A percentile compares a stretch with the other conserved stretches of the same genome.
Evolutionary conservation across 1,140 invertebrate genomes (phyloP).

Genomic region (Drosophila hydei): DNA sequence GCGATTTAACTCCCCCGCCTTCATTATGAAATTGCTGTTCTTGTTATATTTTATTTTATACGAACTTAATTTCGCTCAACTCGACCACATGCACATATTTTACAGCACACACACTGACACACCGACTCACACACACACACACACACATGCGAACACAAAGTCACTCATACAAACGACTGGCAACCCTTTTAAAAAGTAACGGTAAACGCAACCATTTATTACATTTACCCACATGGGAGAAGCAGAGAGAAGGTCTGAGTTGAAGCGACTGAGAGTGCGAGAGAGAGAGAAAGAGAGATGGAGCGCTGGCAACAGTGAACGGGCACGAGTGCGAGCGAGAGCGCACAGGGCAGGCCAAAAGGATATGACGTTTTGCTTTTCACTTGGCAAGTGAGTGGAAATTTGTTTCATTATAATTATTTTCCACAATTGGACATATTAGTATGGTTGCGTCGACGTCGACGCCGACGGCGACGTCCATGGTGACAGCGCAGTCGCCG

Average conservation of each 20-base stretch:
- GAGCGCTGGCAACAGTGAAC: not conserved
- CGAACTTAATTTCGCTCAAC: constrained; percentile 76
- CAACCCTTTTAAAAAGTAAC: constrained; percentile 79
- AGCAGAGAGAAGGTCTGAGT: constrained; percentile 4
- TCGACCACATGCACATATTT: constrained; percentile 62
- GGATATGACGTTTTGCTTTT: constrained; percentile 81
- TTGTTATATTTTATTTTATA: constrained; percentile 75
- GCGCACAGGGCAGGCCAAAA: constrained; percentile 54
- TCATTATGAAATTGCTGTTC: constrained; percentile 59
- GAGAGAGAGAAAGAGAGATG: not conserved
- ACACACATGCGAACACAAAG: constrained; percentile 27
- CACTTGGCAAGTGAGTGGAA: constrained; percentile 83
- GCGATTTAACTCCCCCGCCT: constrained; percentile 75
- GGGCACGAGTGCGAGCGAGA: constrained; percentile 50
- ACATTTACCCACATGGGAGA: constrained; percentile 49
- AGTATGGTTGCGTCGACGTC: constrained; percentile 79
- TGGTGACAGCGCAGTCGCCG: constrained; percentile 16
- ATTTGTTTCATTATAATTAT: constrained; percentile 84
- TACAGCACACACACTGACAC: constrained; percentile 43
- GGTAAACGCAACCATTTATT: constrained; percentile 81
- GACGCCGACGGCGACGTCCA: constrained; percentile 1
- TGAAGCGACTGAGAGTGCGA: constrained; percentile 1
- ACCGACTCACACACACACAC: constrained; percentile 26
- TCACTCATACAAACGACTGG: constrained; percentile 46
- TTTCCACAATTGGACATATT: constrained; percentile 84